Evolutionary conservation across 2,888 invertebrate genomes (phyloP).

Genomic region (Leucophenga maculata): DNA sequence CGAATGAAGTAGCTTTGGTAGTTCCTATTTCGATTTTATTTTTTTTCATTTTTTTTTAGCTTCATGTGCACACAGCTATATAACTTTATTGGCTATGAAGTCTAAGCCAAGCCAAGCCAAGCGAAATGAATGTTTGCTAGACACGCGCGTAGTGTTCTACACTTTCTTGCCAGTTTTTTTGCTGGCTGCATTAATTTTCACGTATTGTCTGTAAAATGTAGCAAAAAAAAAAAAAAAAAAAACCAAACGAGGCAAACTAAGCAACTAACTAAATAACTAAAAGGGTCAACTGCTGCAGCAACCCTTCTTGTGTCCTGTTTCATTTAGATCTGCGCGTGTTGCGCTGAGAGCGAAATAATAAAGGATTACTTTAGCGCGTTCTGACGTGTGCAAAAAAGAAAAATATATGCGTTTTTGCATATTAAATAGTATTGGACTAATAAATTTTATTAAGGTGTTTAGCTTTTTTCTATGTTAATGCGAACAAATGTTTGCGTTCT

Average conservation of each 20-base stretch:
- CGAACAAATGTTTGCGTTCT: conserved; percentile 26
- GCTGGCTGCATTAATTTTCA: conserved; percentile 54
- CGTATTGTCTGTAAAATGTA: conserved; percentile 43
- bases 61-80: not conserved
- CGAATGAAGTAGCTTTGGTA: conserved; percentile 2
- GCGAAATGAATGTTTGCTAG: conserved; percentile 57
- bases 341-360: not conserved
- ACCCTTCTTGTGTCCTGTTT: conserved; percentile 43
- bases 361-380: conserved; percentile 19
- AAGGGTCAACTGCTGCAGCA: conserved; percentile 52
- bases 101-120: not conserved
- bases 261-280: conserved; percentile 27
- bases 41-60: no score
- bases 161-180: conserved; percentile 36
- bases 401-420: conserved; percentile 63
- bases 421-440: conserved; percentile 53
- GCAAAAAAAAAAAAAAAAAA: not conserved
- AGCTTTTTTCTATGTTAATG: conserved; percentile 26
- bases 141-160: conserved; percentile 47
- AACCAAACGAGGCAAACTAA: not conserved
- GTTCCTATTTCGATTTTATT: conserved; percentile 11
- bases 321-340: conserved; percentile 14
- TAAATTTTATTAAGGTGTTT: conserved; percentile 42
- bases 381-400: conserved; percentile 48
- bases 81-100: not conserved